Base-by-base conservation (phyloP, 2,113 vertebrate species). In the Cynoglossus semilaevis region DNA sequence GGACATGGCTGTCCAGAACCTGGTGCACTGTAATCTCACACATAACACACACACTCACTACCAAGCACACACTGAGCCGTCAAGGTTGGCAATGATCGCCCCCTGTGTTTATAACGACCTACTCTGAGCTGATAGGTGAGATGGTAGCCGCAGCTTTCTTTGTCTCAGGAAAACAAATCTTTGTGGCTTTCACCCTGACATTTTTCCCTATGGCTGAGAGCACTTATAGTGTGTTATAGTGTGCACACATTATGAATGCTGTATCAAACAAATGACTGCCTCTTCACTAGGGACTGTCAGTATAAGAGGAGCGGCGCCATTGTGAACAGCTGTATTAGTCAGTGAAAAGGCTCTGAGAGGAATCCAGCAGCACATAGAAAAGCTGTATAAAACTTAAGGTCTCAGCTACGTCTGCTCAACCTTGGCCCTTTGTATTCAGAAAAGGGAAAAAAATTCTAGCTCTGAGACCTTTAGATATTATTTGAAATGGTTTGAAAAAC, bases 151-250 rank as follows among this genome's bases (percentile, higher is more conserved):
- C 6, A 9, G n/a, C 19, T 19, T 44, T 54, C 46, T 58, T 16
- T 51, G 42, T 63, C 55, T 63, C 19, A 34, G 15, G 22, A 67
- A 74, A 76, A 69, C 45, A 58, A 17, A 56, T 65, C 22, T 69
- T 67, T 53, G n/a, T 49, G 17, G 40, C 42, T 65, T 70, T 79
- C 42, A 73, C 65, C 51, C 59, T 82, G 79, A 79, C 73, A 79
- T 75, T 64, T 75, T 64, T 47, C 18, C 13, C 12, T 46, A 12
- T 55, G 4, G 5, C 41, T 44, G 15, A 64, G 48, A 65, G 49
- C 56, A 50, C 62, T 59, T 50, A 46, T 70, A 51, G 58, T 9
- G 14, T 45, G 48, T 57, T n/a, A n/a, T n/a, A n/a, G 15, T 14
- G 16, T 36, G 52, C 46, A 44, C 51, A 35, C 29, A 59, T 42